These are phyloP conservation scores for Xanthorhoe spadicearia DNA, from an alignment of 2,888 invertebrate species.

Conservation along the genomic window DNA sequence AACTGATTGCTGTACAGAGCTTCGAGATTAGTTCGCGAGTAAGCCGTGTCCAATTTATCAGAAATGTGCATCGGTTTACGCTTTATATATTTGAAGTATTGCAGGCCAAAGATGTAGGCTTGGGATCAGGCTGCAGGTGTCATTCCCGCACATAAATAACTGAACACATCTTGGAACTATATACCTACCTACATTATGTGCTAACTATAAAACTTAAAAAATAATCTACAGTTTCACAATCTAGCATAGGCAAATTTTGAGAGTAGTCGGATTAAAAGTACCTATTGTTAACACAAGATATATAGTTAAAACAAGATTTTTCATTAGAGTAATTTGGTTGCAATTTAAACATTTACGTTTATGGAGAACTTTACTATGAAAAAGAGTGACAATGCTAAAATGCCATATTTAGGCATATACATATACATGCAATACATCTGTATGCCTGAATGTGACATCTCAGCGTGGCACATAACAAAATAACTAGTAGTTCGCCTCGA, in stretches of 20 bases:
- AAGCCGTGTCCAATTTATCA: slow-evolving; percentile 76
- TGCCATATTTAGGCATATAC: too few species aligned
- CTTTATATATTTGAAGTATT: slow-evolving; percentile 5
- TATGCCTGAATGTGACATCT: too few species aligned
- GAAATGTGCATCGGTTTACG: slow-evolving; percentile 65
- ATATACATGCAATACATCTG: too few species aligned
- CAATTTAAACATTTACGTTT: not conserved
- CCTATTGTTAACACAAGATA: not conserved
- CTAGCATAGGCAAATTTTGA: too few species aligned
- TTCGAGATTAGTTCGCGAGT: slow-evolving; percentile 70
- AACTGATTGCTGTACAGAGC: slow-evolving; percentile 67
- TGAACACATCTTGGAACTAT: not conserved
- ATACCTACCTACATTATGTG: not conserved
- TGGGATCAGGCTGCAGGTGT: slow-evolving; percentile 13
- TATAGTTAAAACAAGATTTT: not conserved
- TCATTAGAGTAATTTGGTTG: not conserved
- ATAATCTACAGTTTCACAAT: not conserved
- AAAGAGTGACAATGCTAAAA: too few species aligned
- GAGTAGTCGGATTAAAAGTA: not conserved
- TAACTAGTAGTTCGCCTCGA: too few species aligned
- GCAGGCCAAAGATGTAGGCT: slow-evolving; percentile 7
- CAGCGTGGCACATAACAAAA: too few species aligned
- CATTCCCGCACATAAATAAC: slow-evolving; percentile 4
- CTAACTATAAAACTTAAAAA: not conserved
- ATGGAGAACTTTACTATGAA: not conserved